Evolutionary conservation across 1,140 invertebrate species (phyloP).

Genomic region (Pseudomyrmex sp.): DNA sequence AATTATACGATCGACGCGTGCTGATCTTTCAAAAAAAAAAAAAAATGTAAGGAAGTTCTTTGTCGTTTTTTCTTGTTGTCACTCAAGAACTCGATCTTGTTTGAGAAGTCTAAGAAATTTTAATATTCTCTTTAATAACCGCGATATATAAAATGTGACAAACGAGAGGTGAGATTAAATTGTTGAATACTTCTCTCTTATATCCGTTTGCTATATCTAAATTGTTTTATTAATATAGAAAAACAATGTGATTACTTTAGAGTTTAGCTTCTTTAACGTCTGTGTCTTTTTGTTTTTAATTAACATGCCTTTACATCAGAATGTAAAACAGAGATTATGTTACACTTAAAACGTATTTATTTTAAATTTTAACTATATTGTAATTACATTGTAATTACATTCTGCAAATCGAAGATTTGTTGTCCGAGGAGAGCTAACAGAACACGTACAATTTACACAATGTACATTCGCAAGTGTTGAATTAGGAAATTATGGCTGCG

Average conservation of each 20-base stretch:
- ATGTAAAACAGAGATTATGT: too few species aligned
- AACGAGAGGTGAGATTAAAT: neutral
- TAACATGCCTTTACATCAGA: too few species aligned
- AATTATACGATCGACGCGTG: slow-evolving; percentile 67
- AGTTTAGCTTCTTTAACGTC: too few species aligned
- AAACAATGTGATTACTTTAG: too few species aligned
- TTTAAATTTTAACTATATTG: too few species aligned
- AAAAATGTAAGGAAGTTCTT: slow-evolving; percentile 19
- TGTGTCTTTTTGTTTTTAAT: too few species aligned
- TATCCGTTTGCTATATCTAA: neutral
- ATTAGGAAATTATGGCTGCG: neutral
- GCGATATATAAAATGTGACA: slow-evolving; percentile 7
- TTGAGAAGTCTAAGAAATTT: slow-evolving; percentile 25
- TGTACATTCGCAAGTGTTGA: neutral
- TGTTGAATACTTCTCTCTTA: neutral
- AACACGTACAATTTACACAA: too few species aligned
- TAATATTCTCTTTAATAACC: slow-evolving; percentile 29
- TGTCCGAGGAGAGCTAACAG: too few species aligned
- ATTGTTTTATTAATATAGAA: neutral
- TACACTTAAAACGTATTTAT: too few species aligned
- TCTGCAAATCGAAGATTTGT: too few species aligned
- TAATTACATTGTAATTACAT: too few species aligned
- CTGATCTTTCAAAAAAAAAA: slow-evolving; percentile 39
- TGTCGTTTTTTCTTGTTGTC: slow-evolving; percentile 35
- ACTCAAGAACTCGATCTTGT: slow-evolving; percentile 36